Evolutionary conservation across 1,140 invertebrate species (phyloP).

Genomic region (Thalassaphorura encarpata): DNA sequence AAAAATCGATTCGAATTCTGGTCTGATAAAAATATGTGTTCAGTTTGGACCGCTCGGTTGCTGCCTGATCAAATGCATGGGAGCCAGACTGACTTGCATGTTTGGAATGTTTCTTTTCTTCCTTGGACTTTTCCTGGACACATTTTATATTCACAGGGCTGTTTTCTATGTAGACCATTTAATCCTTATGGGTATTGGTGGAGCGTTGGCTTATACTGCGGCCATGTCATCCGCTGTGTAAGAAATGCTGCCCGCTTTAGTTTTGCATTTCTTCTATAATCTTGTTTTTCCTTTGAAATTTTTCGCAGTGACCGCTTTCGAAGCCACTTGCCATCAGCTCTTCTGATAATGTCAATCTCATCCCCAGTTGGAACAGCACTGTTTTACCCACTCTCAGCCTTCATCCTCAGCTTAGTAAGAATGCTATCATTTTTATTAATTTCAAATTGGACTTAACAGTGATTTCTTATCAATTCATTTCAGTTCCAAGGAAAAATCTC

Average conservation of each 20-base stretch:
- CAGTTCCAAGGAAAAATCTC: background rate
- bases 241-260: background rate
- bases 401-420: background rate
- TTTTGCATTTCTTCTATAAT: background rate
- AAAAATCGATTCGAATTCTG: background rate
- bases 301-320: constrained; percentile 7
- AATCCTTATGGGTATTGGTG: constrained; percentile 16
- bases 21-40: background rate
- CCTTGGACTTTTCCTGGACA: constrained; percentile 19
- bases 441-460: background rate
- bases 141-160: constrained; percentile 7
- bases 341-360: background rate
- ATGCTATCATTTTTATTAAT: background rate
- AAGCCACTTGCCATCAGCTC: background rate
- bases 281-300: background rate
- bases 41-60: background rate
- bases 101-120: constrained; percentile 22
- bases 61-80: constrained; percentile 2
- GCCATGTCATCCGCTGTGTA: constrained; percentile 1
- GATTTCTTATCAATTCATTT: background rate
- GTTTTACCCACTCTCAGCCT: background rate
- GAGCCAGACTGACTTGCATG: constrained; percentile 11
- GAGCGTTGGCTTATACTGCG: constrained; percentile 11
- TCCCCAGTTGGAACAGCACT: constrained; percentile 2
- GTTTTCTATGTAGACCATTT: constrained; percentile 11